Percentiles rank a stretch among this genome's conserved stretches.
Evolutionary conservation across 2,113 vertebrate genomes (phyloP).

Genomic region (Enhydra lutris): DNA sequence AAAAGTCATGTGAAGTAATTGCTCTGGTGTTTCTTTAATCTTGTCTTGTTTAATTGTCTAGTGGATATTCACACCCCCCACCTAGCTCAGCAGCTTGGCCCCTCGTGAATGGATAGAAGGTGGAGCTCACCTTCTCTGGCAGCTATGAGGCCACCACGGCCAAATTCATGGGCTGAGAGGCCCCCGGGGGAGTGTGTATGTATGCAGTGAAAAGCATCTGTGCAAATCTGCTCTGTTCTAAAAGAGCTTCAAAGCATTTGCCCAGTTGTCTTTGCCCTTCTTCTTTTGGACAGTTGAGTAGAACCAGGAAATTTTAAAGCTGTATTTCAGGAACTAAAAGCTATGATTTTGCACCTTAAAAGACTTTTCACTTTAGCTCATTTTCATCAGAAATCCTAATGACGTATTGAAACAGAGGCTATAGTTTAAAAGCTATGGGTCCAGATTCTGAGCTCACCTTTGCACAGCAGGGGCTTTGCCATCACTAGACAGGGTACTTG

Average conservation of each 20-base stretch:
- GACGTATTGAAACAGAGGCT: conserved; percentile 57
- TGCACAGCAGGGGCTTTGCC: background rate
- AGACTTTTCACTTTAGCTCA: conserved; percentile 65
- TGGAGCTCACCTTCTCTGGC: background rate
- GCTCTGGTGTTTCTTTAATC: background rate
- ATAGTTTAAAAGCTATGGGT: background rate
- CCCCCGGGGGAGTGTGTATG: background rate
- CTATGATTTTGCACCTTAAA: conserved; percentile 64
- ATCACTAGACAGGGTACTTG: background rate
- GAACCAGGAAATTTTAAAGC: conserved; percentile 35
- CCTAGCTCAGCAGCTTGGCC: background rate
- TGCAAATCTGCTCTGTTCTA: conserved; percentile 54
- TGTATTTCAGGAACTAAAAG: conserved; percentile 58
- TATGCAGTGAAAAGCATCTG: background rate
- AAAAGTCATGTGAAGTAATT: background rate
- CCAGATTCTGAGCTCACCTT: background rate
- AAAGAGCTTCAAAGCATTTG: conserved; percentile 41
- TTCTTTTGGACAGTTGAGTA: conserved; percentile 24
- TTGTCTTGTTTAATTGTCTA: background rate
- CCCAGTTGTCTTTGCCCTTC: rapidly evolving
- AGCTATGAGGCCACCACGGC: background rate
- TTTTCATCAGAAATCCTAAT: conserved; percentile 63
- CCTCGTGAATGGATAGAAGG: background rate
- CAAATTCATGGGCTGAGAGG: background rate
- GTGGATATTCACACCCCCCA: background rate